Evolutionary conservation across 2,888 invertebrate genomes (phyloP).

Genomic region (Acronicta alni): DNA sequence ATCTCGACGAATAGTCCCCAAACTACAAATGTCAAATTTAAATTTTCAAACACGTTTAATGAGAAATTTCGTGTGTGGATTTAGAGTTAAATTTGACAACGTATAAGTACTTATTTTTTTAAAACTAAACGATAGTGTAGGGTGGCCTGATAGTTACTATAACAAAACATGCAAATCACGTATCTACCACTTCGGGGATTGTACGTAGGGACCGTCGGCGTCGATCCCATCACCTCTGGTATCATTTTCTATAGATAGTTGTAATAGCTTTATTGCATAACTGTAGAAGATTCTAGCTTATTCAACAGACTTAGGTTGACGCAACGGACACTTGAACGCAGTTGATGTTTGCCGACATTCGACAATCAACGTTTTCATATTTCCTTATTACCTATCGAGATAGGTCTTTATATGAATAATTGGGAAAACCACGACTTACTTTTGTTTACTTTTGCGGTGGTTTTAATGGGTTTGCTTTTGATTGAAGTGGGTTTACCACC

Average conservation of each 20-base stretch:
- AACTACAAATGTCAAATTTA: no score
- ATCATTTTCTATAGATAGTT: background rate
- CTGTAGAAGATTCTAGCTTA: conserved; percentile 4
- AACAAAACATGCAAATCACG: no score
- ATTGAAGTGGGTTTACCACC: conserved; percentile 13
- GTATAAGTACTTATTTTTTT: no score
- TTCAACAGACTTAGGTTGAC: background rate
- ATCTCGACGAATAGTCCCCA: no score
- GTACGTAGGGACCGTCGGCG: no score
- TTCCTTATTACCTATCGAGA: conserved; percentile 6
- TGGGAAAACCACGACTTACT: conserved; percentile 9
- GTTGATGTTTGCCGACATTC: background rate
- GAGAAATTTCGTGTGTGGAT: no score
- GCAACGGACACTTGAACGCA: conserved; percentile 7
- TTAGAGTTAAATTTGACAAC: no score
- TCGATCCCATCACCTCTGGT: background rate
- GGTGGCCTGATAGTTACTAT: no score
- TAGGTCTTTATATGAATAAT: background rate
- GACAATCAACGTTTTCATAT: background rate
- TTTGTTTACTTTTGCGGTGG: background rate
- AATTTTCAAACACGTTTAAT: no score
- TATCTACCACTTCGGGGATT: no score
- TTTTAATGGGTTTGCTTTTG: background rate
- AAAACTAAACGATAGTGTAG: no score
- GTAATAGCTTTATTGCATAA: conserved; percentile 4